Conservation (phyloP, 2,888 invertebrate genomes). For the Plagiodera versicolora region DNA sequence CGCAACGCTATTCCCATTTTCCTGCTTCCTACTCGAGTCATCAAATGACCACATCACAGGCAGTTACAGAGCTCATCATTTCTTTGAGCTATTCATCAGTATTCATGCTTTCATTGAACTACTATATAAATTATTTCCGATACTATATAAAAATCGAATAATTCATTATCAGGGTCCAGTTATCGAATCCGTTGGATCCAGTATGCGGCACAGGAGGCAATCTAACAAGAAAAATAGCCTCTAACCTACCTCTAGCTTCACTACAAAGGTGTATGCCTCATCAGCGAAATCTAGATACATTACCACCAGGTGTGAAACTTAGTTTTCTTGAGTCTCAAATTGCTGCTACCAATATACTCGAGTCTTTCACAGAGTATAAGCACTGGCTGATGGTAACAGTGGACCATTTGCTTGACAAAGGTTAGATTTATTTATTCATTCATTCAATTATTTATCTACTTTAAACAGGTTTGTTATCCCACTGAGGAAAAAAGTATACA, state of each 20-base stretch:
- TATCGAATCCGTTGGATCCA: slow-evolving; percentile 60
- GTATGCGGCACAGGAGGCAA: slow-evolving; percentile 56
- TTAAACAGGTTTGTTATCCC: too few relatives aligned
- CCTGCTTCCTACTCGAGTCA: too few relatives aligned
- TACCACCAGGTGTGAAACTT: slow-evolving; percentile 58
- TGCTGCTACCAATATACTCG: slow-evolving; percentile 68
- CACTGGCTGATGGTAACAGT: slow-evolving; percentile 70
- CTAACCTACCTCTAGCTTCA: slow-evolving; percentile 48
- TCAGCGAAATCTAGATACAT: slow-evolving; percentile 45
- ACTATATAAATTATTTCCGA: too few relatives aligned
- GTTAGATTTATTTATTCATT: slow-evolving; percentile 56
- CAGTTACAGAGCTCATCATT: too few relatives aligned
- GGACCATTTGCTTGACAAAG: slow-evolving; percentile 65
- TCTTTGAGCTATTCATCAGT: too few relatives aligned
- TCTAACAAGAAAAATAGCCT: slow-evolving; percentile 49
- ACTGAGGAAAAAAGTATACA: too few relatives aligned
- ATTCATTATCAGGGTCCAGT: slow-evolving; percentile 55
- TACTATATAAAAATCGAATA: neutral
- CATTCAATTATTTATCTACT: too few relatives aligned
- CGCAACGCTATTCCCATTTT: too few relatives aligned
- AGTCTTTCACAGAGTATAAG: slow-evolving; percentile 72
- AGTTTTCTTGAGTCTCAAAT: slow-evolving; percentile 76
- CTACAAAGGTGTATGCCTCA: slow-evolving; percentile 50
- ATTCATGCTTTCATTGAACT: too few relatives aligned
- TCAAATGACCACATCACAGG: too few relatives aligned